These are phyloP conservation scores for Ivindomyrus marchei DNA, from an alignment of 2,113 vertebrate genomes.

Conservation along the genomic window DNA sequence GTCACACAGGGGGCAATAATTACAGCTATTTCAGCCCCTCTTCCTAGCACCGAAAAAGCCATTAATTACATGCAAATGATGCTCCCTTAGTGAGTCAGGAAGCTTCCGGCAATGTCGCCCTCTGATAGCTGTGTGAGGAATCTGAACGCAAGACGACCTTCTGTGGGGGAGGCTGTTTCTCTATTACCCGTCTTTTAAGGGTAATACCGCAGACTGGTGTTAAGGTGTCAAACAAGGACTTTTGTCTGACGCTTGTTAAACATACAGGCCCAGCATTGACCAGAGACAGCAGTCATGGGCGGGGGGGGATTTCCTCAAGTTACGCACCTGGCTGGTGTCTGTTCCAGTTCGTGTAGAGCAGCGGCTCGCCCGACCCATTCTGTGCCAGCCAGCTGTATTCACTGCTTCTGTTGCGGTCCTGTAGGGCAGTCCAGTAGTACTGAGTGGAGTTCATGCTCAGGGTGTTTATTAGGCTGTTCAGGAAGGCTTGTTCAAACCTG, in stretches of 20 bases:
- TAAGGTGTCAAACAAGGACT: not conserved
- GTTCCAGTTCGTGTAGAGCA: slow-evolving; percentile 83
- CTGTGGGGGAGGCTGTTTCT: not conserved
- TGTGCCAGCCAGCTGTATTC: slow-evolving; percentile 74
- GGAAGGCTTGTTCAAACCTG: slow-evolving; percentile 91
- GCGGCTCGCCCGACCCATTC: slow-evolving; percentile 36
- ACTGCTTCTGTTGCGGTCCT: slow-evolving; percentile 62
- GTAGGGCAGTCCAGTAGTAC: slow-evolving; percentile 82
- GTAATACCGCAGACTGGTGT: not conserved
- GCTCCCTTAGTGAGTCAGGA: not conserved
- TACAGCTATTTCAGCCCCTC: not conserved
- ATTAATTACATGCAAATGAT: slow-evolving; percentile 19
- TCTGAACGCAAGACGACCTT: not conserved
- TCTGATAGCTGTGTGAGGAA: not conserved
- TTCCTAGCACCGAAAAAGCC: not conserved
- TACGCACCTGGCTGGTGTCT: slow-evolving; percentile 73
- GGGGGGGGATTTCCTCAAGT: slow-evolving; percentile 28
- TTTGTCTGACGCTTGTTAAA: not conserved
- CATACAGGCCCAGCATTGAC: not conserved
- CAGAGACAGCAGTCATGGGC: not conserved
- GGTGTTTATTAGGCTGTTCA: slow-evolving; percentile 76
- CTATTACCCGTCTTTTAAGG: not conserved
- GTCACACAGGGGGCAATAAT: not conserved
- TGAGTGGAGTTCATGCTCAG: slow-evolving; percentile 49
- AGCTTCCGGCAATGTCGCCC: not conserved